Base-by-base conservation (phyloP, 2,113 vertebrate genomes). In the Entomyzon cyanotis region DNA sequence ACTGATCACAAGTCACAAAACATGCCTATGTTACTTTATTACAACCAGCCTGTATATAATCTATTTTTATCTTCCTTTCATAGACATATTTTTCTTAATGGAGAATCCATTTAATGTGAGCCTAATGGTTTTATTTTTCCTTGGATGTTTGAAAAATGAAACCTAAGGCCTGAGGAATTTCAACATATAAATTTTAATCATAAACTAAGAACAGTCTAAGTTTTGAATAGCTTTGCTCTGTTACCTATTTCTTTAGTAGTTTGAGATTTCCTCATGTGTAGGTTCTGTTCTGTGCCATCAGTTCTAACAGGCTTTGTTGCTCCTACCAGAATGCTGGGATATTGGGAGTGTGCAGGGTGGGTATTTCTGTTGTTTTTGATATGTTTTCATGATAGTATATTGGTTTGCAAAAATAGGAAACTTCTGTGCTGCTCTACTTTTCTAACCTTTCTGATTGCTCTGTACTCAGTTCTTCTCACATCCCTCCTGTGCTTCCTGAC, bases 381-480 rank as follows among this genome's bases (percentile, higher is more conserved):
- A 31, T 17, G 25, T 74, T 87, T 37, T 69, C 35, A 30, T 82
- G 20, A 44, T 37, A n/a, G 10, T 35, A 9, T 65, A 25, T 76
- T 58, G 77, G 6, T 56, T 84, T 95, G 65, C 28, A 91, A 46
- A 64, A 56, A 37, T 0, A 63, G 28, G 30, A 17, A 71, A 52
- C 31, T 75, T 44, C 17, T 53, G 33, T 82, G 28, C 74, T 71
- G 44, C 41, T 94, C 15, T 23, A 7, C 68, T 87, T 84, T 87
- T 55, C 70, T 91, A 91, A 94, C 73, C 23, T 90, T 85, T 92
- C 70, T 85, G 41, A 56, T 95, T 89, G 78, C 67, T 96, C 49
- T 85, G 35, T 87, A 79, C 78, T 93, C 69, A 78, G 84, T 89
- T 94, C 74, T 88, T 76, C 92, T 89, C 65, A 84, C 68, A 60